phyloP scores from a whole-genome alignment of 2,888 invertebrate genomes.

The Platerodrilus igneus region DNA sequence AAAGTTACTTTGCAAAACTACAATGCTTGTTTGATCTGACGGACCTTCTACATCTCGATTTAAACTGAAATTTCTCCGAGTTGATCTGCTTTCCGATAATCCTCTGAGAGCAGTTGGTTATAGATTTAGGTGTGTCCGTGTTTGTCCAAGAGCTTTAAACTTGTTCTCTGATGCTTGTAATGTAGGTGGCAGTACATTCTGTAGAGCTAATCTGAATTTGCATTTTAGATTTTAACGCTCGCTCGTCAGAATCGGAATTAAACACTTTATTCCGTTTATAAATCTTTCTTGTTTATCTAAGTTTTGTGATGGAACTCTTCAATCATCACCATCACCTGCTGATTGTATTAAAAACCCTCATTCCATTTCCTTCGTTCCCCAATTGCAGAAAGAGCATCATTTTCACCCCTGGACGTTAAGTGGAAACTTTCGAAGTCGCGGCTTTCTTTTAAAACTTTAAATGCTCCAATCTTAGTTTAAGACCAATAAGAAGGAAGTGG shows the following conservation, averaged over 20 bases:
- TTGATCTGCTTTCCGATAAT: constrained; percentile 48
- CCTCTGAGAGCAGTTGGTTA: constrained; percentile 46
- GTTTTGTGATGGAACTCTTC: constrained; percentile 38
- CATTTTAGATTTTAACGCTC: constrained; percentile 48
- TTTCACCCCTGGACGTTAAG: constrained; percentile 22
- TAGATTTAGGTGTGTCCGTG: constrained; percentile 50
- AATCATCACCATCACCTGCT: constrained; percentile 42
- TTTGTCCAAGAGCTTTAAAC: constrained; percentile 50
- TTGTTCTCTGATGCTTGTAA: constrained; percentile 40
- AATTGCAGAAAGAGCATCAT: constrained; percentile 7
- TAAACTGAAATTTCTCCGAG: constrained; percentile 39
- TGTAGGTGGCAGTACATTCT: constrained; percentile 37
- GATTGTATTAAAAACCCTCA: constrained; percentile 26
- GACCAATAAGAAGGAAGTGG: constrained; percentile 19
- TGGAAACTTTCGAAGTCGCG: constrained; percentile 30
- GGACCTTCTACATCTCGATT: constrained; percentile 15
- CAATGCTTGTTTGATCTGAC: too few relatives aligned
- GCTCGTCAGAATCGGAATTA: constrained; percentile 44
- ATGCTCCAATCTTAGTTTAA: constrained; percentile 31
- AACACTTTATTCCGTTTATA: constrained; percentile 46
- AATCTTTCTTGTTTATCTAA: constrained; percentile 41
- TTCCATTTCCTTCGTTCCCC: constrained; percentile 9
- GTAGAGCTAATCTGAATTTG: constrained; percentile 44
- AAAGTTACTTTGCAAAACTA: constrained; percentile 31
- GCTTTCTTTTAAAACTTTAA: constrained; percentile 36